Base-by-base conservation (phyloP, 2,797 vertebrate genomes). In the Scomberomorus guttatus region DNA sequence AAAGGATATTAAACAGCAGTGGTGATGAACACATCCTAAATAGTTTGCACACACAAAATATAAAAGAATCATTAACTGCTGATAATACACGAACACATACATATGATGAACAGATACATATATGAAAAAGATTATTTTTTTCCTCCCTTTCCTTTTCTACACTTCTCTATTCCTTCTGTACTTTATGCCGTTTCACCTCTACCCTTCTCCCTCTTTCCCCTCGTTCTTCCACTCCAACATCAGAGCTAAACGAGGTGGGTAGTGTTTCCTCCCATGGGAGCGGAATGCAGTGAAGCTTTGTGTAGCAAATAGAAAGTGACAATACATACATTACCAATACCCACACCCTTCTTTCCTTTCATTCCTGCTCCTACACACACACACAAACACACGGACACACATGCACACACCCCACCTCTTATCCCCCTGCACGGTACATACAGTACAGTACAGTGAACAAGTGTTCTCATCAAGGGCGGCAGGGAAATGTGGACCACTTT, bases 251-350 rank as follows among this genome's bases (percentile, higher is more conserved):
- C 22, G 3, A 78, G 77, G 73, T 59, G 67, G 82, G 59, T 77
- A 57, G 73, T 22, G 80, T 87, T 85, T 87, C 73, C 72, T 89
- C 89, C 84, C 72, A 0, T n/a, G 70, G 83, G 91, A 88, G 7
- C 72, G 0, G 22, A 67, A 61, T 6, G 61, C 79, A 60, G 37
- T 61, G 83, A 79, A 62, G 77, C 86, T 88, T 85, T 39, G 81
- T 57, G 48, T 14, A 12, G 75, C 75, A 90, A 93, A 93, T 85
- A 78, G 72, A 86, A 92, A 90, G 86, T 88, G 92, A 92, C 90
- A 90, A 89, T 83, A 79, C 76, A 87, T 90, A 87, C 77, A 92
- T 94, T 93, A 89, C 83, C 89, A 80, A 83, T 88, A 83, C 81
- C 82, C 69, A 84, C 83, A 62, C 39, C 51, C 63, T 82, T 84